Conservation (phyloP, 2,888 invertebrate genomes). For the Hesperia comma region DNA sequence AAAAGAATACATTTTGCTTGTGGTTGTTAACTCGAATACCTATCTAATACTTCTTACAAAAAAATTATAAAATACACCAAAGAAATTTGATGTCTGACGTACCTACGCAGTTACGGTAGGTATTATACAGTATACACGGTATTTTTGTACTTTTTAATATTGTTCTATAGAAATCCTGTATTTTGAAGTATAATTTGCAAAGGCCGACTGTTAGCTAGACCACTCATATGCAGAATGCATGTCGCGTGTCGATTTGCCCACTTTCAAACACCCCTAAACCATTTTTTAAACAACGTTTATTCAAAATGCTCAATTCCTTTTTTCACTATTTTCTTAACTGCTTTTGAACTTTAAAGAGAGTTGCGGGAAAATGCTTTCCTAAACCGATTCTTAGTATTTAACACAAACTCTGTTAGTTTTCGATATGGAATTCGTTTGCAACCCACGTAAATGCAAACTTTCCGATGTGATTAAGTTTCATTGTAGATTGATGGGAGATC, state of each 20-base stretch:
- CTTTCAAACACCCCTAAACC: slow-evolving; percentile 4
- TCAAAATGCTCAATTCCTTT: background rate
- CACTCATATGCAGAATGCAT: background rate
- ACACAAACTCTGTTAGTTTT: too few relatives aligned
- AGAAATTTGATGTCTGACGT: too few relatives aligned
- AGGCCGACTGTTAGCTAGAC: background rate
- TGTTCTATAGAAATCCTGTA: background rate
- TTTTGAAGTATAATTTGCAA: slow-evolving; percentile 1
- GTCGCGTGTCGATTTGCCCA: background rate
- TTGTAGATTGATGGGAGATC: too few relatives aligned
- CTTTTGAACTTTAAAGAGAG: background rate
- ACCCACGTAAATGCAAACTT: too few relatives aligned
- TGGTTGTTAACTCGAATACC: too few relatives aligned
- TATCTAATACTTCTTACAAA: too few relatives aligned
- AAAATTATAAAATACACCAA: too few relatives aligned
- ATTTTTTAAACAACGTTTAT: background rate
- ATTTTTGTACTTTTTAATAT: background rate
- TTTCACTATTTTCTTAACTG: background rate
- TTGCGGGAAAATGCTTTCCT: background rate
- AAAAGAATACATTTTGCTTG: too few relatives aligned
- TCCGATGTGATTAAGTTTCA: too few relatives aligned
- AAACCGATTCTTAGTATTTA: too few relatives aligned
- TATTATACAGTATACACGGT: background rate
- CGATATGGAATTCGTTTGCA: too few relatives aligned
- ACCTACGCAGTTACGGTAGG: too few relatives aligned